A percentile compares a stretch with the other conserved stretches of the same genome.
Conservation (phyloP, 1,140 invertebrate species). For the Drosophila pandora region DNA sequence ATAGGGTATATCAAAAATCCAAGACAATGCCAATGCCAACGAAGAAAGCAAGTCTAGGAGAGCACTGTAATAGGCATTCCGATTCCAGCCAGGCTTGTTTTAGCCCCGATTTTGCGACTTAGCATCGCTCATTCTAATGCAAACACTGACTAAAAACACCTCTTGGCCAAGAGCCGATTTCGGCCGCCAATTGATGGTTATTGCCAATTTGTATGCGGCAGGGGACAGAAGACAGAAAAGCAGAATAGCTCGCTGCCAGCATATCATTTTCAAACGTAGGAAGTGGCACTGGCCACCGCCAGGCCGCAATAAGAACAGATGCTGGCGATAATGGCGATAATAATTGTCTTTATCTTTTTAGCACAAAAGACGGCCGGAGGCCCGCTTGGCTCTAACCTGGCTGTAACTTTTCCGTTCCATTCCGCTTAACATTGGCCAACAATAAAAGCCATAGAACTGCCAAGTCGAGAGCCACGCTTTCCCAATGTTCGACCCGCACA, state of each 20-base stretch:
- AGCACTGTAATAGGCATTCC: conserved; percentile 71
- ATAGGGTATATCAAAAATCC: conserved; percentile 24
- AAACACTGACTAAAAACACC: conserved; percentile 63
- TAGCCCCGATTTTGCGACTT: conserved; percentile 7
- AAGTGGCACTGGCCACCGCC: conserved; percentile 42
- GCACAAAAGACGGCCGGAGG: conserved; percentile 57
- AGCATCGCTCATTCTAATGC: conserved; percentile 77
- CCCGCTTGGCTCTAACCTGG: conserved; percentile 4
- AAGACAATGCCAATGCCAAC: conserved; percentile 18
- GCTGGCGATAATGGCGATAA: conserved; percentile 81
- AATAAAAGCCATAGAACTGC: conserved; percentile 62
- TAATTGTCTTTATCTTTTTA: conserved; percentile 81
- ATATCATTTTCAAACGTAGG: conserved; percentile 68
- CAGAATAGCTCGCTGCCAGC: conserved; percentile 30
- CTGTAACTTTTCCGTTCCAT: conserved; percentile 19
- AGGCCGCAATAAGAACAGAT: conserved; percentile 58
- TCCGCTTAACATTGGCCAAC: conserved; percentile 31
- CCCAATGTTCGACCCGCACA: conserved; percentile 69
- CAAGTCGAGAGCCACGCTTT: conserved; percentile 57
- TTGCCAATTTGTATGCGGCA: conserved; percentile 74
- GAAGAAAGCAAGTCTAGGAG: conserved; percentile 58
- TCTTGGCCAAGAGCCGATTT: conserved; percentile 43
- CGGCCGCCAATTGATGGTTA: conserved; percentile 77
- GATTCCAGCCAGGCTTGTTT: conserved; percentile 11
- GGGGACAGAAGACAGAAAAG: background rate